Evolutionary conservation across 2,113 vertebrate species (phyloP).

Genomic region (Myotis davidii): DNA sequence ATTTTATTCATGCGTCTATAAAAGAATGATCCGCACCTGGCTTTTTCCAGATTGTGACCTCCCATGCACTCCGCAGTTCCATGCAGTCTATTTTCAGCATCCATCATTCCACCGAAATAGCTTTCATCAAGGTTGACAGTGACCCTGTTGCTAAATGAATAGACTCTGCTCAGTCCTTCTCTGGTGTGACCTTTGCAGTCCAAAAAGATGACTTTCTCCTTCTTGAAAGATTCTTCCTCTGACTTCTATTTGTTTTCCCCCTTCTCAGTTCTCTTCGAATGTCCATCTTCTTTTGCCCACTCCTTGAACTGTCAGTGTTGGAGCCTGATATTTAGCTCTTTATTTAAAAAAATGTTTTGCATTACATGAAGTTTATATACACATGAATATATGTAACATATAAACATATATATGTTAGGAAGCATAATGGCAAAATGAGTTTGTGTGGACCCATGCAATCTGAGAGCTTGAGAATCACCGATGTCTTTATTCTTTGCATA

Average conservation of each 20-base stretch:
- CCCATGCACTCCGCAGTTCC: background rate
- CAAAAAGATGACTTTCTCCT: slow-evolving; percentile 28
- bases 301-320: slow-evolving; percentile 5
- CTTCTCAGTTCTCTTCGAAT: slow-evolving; percentile 1
- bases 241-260: slow-evolving; percentile 27
- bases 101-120: slow-evolving; percentile 19
- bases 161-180: background rate
- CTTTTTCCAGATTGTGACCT: slow-evolving; percentile 50
- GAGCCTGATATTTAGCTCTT: slow-evolving; percentile 26
- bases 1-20: slow-evolving; percentile 42
- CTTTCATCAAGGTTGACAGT: slow-evolving; percentile 39
- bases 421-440: slow-evolving; percentile 41
- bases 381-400: background rate
- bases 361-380: background rate
- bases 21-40: slow-evolving; percentile 47
- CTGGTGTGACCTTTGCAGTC: background rate
- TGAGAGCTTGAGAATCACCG: background rate
- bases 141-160: slow-evolving; percentile 40
- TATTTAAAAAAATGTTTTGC: background rate
- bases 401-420: background rate
- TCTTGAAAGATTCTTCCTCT: slow-evolving; percentile 39
- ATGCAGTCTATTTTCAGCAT: slow-evolving; percentile 17
- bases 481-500: background rate
- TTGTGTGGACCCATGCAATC: background rate
- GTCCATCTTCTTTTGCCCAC: background rate